Conservation (phyloP, 2,888 invertebrate genomes). For the Ceraclea dissimilis region DNA sequence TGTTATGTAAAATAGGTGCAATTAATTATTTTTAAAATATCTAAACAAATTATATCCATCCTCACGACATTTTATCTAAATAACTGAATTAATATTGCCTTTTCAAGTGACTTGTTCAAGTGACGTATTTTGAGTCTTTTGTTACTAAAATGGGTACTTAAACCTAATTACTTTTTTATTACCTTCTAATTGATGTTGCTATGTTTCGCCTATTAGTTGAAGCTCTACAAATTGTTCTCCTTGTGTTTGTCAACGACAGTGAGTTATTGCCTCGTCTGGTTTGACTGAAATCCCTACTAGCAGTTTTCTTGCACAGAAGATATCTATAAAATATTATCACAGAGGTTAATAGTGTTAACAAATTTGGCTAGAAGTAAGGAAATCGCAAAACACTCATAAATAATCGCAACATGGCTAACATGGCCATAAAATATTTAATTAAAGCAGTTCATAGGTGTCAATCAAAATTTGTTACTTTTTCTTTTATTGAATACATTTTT, state of each 20-base stretch:
- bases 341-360: no score
- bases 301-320: constrained; percentile 18
- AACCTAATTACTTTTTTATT: no score
- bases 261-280: constrained; percentile 18
- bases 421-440: no score
- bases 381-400: no score
- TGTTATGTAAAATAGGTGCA: neutral
- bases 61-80: neutral
- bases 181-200: constrained; percentile 23
- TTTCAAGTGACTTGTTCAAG: no score
- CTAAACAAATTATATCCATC: no score
- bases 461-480: neutral
- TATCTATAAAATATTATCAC: constrained; percentile 16
- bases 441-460: no score
- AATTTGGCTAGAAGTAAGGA: no score
- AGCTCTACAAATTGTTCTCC: constrained; percentile 18
- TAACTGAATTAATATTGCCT: neutral
- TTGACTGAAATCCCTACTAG: constrained; percentile 16
- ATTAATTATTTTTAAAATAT: no score
- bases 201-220: constrained; percentile 18
- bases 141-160: no score
- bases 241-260: constrained; percentile 19
- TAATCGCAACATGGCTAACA: no score
- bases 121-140: no score
- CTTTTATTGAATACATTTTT: neutral